These are phyloP conservation scores for Uropsilus gracilis DNA, from an alignment of 2,113 vertebrate genomes.

Conservation along the genomic window DNA sequence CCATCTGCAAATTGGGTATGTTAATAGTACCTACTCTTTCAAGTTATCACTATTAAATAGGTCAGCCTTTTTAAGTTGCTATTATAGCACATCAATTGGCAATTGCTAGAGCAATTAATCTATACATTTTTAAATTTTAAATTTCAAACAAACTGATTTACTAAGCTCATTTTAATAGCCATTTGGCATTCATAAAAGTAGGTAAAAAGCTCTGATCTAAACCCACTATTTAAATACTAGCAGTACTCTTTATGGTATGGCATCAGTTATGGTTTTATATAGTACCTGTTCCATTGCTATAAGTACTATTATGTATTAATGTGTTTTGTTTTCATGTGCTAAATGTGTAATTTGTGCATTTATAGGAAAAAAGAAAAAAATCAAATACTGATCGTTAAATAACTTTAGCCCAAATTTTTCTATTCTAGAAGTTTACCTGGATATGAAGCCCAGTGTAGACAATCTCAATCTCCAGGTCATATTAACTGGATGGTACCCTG, in stretches of 20 bases:
- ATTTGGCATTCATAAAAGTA: neutral
- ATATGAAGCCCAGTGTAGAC: neutral
- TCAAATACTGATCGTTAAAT: no score
- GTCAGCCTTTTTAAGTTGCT: neutral
- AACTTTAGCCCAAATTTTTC: neutral
- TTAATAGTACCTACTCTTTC: neutral
- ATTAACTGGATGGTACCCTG: neutral
- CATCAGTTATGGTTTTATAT: neutral
- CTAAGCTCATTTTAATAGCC: neutral
- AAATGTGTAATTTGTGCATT: neutral
- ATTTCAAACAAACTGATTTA: neutral
- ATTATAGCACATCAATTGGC: neutral
- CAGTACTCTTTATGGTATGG: neutral
- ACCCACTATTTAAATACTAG: neutral
- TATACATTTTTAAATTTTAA: neutral
- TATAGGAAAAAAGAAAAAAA: conserved; percentile 15
- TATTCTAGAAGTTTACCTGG: neutral
- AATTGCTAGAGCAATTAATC: neutral
- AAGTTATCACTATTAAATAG: neutral
- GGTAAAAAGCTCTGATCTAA: neutral
- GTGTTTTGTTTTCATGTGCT: neutral
- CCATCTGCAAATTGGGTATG: no score
- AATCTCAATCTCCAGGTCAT: neutral
- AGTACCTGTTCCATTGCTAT: neutral
- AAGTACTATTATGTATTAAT: neutral